Evolutionary conservation across 2,113 vertebrate genomes (phyloP).

Genomic region (Corydoras maculifer): DNA sequence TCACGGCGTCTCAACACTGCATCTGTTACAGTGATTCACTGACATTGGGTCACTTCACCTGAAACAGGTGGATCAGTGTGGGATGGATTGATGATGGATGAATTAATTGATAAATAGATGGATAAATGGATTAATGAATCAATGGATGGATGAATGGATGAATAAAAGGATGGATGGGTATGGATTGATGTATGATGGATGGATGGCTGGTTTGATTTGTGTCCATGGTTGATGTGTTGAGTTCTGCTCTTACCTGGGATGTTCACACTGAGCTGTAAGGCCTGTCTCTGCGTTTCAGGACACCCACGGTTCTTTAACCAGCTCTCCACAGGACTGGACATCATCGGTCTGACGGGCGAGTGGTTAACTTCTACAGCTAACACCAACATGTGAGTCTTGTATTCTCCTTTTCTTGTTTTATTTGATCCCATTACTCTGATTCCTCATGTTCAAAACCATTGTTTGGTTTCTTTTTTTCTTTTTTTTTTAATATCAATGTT

Average conservation of each 20-base stretch:
- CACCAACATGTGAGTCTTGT: conserved; percentile 89
- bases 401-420: not conserved
- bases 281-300: conserved; percentile 61
- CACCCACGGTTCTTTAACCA: conserved; percentile 98
- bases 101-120: too few species aligned
- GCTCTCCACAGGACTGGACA: conserved; percentile 89
- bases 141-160: too few species aligned
- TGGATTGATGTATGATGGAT: too few species aligned
- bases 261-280: not conserved
- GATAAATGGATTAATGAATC: too few species aligned
- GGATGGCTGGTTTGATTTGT: too few species aligned
- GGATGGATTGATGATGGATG: not conserved
- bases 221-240: not conserved
- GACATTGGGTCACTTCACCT: too few species aligned
- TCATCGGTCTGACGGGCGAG: conserved; percentile 93
- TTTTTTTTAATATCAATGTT: not conserved
- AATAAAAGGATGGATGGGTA: too few species aligned
- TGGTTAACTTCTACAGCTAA: conserved; percentile 98
- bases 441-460: not conserved
- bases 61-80: too few species aligned
- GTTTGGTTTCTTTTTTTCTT: not conserved
- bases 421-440: not conserved
- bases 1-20: too few species aligned
- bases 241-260: not conserved
- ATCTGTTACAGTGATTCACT: too few species aligned